phyloP scores from a whole-genome alignment of 2,113 vertebrate species.

The Barbus barbus region DNA sequence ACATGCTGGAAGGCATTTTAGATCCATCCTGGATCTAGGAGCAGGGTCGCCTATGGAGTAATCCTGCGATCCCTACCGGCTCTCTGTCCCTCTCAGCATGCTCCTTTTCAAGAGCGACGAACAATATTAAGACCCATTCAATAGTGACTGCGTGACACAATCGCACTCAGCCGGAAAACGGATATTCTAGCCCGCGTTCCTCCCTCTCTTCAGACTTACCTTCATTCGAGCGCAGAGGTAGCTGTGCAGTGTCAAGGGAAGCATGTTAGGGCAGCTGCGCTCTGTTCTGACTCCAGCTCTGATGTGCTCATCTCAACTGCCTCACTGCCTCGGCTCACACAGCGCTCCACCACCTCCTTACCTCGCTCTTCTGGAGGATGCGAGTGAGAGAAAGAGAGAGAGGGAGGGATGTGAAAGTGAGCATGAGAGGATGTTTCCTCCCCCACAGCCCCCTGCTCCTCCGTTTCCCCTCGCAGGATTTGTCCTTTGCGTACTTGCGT shows the following conservation, averaged over 20 bases:
- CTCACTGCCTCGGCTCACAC: constrained; percentile 14
- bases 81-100: constrained; percentile 31
- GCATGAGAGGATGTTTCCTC: constrained; percentile 38
- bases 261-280: constrained; percentile 70
- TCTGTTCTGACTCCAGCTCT: constrained; percentile 33
- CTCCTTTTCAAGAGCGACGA: not conserved
- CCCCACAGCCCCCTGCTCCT: constrained; percentile 30
- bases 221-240: constrained; percentile 73
- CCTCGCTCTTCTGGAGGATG: constrained; percentile 64
- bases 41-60: constrained; percentile 11
- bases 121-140: not conserved
- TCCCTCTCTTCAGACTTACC: constrained; percentile 62
- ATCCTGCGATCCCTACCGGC: not conserved
- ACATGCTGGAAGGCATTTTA: not conserved
- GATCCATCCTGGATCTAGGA: not conserved
- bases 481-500: constrained; percentile 24
- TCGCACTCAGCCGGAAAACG: not conserved
- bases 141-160: not conserved
- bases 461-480: constrained; percentile 13
- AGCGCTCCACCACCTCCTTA: constrained; percentile 46
- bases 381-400: constrained; percentile 42
- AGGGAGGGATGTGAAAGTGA: constrained; percentile 34
- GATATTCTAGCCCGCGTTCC: not conserved
- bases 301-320: constrained; percentile 32
- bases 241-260: constrained; percentile 67